A percentile compares a stretch with the other conserved stretches of the same genome.
Conservation (phyloP, 2,888 invertebrate species). For the Archips xylosteana region DNA sequence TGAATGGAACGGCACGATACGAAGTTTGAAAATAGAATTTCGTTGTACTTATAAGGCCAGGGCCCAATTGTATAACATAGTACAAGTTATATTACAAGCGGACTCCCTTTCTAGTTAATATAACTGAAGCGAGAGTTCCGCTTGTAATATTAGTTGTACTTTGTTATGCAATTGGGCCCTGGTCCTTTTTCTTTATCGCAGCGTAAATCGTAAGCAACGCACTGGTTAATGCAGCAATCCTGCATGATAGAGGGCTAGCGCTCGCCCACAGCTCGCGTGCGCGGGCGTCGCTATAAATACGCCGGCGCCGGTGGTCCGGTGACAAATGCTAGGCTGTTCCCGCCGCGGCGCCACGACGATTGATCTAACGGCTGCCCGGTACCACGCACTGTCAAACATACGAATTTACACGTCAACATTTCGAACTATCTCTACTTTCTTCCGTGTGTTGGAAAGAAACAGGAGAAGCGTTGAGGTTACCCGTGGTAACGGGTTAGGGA, state of each 20-base stretch:
- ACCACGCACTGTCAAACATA: slow-evolving; percentile 56
- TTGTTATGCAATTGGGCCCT: no score
- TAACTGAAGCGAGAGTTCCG: no score
- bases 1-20: no score
- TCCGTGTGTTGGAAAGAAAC: slow-evolving; percentile 40
- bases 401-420: slow-evolving; percentile 48
- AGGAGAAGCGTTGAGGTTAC: slow-evolving; percentile 35
- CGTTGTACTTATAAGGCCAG: no score
- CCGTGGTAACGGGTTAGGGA: slow-evolving; percentile 57
- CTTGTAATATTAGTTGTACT: no score
- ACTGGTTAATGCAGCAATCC: slow-evolving; percentile 38
- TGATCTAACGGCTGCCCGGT: slow-evolving; percentile 76
- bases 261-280: slow-evolving; percentile 71
- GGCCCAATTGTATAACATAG: no score
- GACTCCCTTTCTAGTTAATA: no score
- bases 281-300: slow-evolving; percentile 82
- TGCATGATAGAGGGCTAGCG: slow-evolving; percentile 46
- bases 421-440: slow-evolving; percentile 50
- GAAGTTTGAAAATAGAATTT: no score
- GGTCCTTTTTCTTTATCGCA: slow-evolving; percentile 44
- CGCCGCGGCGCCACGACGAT: slow-evolving; percentile 76
- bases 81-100: no score
- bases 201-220: slow-evolving; percentile 32
- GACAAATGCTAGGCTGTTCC: slow-evolving; percentile 80
- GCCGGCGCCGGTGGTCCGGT: slow-evolving; percentile 82